A percentile compares a stretch with the other conserved stretches of the same genome.
These are phyloP conservation scores for Fulica atra DNA, from an alignment of 2,113 vertebrate species.

Conservation along the genomic window DNA sequence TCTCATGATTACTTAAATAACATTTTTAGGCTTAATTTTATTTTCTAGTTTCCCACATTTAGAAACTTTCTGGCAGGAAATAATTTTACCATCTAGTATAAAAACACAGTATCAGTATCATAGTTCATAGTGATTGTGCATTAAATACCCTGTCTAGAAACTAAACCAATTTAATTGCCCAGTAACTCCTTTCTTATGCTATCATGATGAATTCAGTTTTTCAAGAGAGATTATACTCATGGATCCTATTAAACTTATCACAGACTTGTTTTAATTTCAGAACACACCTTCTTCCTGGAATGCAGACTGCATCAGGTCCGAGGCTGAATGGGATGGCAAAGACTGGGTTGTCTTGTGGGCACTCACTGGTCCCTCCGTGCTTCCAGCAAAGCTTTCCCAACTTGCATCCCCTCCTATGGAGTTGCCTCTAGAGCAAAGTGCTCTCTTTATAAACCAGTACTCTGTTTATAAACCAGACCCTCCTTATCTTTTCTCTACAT, in stretches of 20 bases:
- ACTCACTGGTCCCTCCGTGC: background rate
- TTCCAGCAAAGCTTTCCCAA: background rate
- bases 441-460: background rate
- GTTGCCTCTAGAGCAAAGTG: background rate
- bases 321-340: background rate
- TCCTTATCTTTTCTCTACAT: background rate
- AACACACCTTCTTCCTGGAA: background rate
- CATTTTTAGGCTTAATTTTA: background rate
- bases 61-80: background rate
- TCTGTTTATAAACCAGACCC: background rate
- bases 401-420: background rate
- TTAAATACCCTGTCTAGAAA: background rate
- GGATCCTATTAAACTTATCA: background rate
- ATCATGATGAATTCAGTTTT: background rate
- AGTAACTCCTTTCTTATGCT: background rate
- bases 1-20: background rate
- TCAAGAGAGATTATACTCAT: constrained; percentile 25
- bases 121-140: background rate
- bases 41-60: background rate
- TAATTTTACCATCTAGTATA: background rate
- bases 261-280: background rate
- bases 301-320: accelerated
- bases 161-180: background rate
- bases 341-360: background rate
- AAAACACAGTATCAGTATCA: background rate